These are phyloP conservation scores for Philhelius pedissequus DNA, from an alignment of 2,888 invertebrate genomes.

Conservation along the genomic window DNA sequence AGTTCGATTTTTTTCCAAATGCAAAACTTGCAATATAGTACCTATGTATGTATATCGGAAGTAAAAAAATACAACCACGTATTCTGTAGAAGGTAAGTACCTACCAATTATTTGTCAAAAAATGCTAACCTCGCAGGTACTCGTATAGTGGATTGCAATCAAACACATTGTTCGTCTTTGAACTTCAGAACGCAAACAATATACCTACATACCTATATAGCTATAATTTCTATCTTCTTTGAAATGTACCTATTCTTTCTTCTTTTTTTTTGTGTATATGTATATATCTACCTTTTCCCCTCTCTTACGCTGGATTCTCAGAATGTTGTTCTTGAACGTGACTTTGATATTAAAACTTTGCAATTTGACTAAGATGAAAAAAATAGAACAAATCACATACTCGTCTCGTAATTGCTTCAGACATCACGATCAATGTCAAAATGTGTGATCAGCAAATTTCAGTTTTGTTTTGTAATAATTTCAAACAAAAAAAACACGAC, in stretches of 20 bases:
- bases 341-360: slow-evolving; percentile 47
- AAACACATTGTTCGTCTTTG: not conserved
- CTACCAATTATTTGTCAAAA: too few species aligned
- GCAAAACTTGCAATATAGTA: too few species aligned
- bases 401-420: not conserved
- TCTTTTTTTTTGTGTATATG: not conserved
- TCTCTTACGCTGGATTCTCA: not conserved
- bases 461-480: not conserved
- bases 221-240: not conserved
- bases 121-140: too few species aligned
- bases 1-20: too few species aligned
- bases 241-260: not conserved
- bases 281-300: too few species aligned
- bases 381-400: slow-evolving; percentile 7
- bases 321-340: slow-evolving; percentile 43
- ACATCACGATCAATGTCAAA: not conserved
- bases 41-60: too few species aligned
- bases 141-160: not conserved
- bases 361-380: not conserved
- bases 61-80: too few species aligned
- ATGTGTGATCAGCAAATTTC: not conserved
- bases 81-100: too few species aligned
- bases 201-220: too few species aligned
- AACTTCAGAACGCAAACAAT: not conserved
- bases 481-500: not conserved